Percentiles rank a stretch among this genome's conserved stretches.
These are phyloP conservation scores for Oryctolagus cuniculus DNA, from an alignment of 2,113 vertebrate genomes.

Conservation along the genomic window mOryCun1.1 NC_091453.1:80356001-80356500, in stretches of 20 bases:
- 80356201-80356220: neutral
- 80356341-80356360: slow-evolving; percentile 31
- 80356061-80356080: neutral
- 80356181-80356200: neutral
- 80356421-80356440: neutral
- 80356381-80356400: neutral
- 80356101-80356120: slow-evolving; percentile 29
- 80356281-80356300: neutral
- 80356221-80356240: slow-evolving; percentile 49
- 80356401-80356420: slow-evolving; percentile 23
- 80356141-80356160: neutral
- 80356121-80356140: slow-evolving; percentile 35
- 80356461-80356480: neutral
- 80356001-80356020: neutral
- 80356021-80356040: neutral
- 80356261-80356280: neutral
- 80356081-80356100: neutral
- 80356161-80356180: slow-evolving; percentile 23
- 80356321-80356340: neutral
- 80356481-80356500: neutral
- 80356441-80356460: neutral
- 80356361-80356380: slow-evolving; percentile 41
- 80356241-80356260: slow-evolving; percentile 45
- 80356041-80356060: slow-evolving; percentile 56
- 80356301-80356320: neutral